Evolutionary conservation across 2,797 vertebrate species (phyloP).

Genomic region (Dryobates pubescens): DNA sequence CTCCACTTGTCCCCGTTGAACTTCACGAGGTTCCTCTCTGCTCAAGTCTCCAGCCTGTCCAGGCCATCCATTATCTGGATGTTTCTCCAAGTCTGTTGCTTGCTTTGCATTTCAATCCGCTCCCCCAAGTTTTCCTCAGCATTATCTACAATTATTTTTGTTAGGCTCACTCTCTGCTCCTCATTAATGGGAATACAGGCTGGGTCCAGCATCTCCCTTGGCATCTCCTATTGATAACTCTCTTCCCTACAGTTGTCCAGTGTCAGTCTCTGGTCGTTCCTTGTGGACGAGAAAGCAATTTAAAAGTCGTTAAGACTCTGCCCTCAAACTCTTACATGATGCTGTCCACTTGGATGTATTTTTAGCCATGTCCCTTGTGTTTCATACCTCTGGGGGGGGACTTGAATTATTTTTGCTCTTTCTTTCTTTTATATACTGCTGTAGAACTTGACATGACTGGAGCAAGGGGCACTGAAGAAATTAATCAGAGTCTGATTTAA

Average conservation of each 20-base stretch:
- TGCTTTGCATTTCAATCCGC: conserved; percentile 23
- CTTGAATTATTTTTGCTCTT: neutral
- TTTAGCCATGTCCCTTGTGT: conserved; percentile 1
- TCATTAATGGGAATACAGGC: conserved; percentile 41
- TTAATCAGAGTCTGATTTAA: neutral
- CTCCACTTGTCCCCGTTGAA: too few relatives aligned
- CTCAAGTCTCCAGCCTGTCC: too few relatives aligned
- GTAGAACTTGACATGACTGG: neutral
- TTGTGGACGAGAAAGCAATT: conserved; percentile 24
- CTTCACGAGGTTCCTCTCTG: too few relatives aligned
- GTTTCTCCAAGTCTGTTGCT: neutral
- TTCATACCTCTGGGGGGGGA: neutral
- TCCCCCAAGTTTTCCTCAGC: neutral
- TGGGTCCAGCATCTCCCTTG: conserved; percentile 28
- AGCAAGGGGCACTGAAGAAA: neutral
- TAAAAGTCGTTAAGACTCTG: conserved; percentile 20
- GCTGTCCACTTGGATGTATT: conserved; percentile 5
- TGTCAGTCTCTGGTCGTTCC: conserved; percentile 19
- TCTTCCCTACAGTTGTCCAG: neutral
- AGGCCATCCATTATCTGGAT: neutral
- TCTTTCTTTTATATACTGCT: neutral
- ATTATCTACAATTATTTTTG: neutral
- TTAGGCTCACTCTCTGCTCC: neutral
- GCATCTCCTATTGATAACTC: conserved; percentile 41
- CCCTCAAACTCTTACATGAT: neutral